phyloP scores from a whole-genome alignment of 2,888 invertebrate genomes.

The Polydrusus cervinus region DNA sequence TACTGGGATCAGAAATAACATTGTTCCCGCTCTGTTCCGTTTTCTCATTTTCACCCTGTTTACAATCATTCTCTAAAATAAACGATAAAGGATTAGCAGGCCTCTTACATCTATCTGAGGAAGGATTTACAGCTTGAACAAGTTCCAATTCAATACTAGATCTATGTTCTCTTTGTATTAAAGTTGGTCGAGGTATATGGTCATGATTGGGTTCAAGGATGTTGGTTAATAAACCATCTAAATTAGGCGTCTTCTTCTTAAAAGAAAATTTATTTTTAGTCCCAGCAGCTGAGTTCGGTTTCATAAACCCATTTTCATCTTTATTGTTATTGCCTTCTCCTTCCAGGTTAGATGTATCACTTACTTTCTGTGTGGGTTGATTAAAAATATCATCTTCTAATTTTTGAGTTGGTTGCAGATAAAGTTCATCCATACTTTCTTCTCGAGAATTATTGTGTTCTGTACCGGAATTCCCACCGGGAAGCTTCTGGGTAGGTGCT shows the following conservation, averaged over 20 bases:
- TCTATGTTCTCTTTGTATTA: constrained; percentile 9
- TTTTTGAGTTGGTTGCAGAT: constrained; percentile 18
- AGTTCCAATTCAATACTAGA: constrained; percentile 29
- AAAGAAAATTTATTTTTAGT: constrained; percentile 43
- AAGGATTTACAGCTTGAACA: constrained; percentile 7
- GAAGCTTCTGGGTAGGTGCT: constrained; percentile 40
- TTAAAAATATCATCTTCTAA: constrained; percentile 33
- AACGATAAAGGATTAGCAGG: constrained; percentile 54
- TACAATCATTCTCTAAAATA: constrained; percentile 37
- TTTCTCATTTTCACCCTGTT: not conserved
- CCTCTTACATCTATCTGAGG: constrained; percentile 21
- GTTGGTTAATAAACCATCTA: constrained; percentile 39
- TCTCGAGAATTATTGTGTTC: constrained; percentile 10
- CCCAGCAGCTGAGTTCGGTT: not conserved
- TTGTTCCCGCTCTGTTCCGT: not conserved
- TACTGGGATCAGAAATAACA: not conserved
- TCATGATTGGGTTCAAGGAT: constrained; percentile 6
- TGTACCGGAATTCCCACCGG: not conserved
- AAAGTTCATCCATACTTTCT: constrained; percentile 20
- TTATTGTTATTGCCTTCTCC: not conserved
- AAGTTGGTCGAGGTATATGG: not conserved
- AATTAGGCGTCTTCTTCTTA: constrained; percentile 35
- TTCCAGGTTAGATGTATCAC: not conserved
- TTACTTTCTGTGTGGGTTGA: constrained; percentile 40
- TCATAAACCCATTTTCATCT: not conserved